Base-by-base conservation (phyloP, 23 tunicate species). In the Aplidium turbinatum region DNA sequence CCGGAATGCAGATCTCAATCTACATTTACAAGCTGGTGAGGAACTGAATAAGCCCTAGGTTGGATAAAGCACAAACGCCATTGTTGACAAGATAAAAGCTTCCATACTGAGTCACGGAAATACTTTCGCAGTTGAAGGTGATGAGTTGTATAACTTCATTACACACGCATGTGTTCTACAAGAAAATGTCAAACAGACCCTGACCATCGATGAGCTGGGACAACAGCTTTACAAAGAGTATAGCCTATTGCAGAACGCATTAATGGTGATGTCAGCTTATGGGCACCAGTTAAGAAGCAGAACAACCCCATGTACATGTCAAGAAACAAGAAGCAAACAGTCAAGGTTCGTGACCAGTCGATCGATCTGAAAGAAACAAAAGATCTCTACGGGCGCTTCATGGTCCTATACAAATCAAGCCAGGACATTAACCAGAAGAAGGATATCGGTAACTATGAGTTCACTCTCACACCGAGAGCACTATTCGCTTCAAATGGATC, bases 251-350 rank as follows among this genome's bases (percentile, higher is more conserved):
- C 48, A 9, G 48, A 42, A 42, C 13, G 48, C 48, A 42, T 42
- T 9, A 42, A 42, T 42, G 48, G 48, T 9, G 48, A 42, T 42
- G 48, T 9, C 48, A 42, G 48, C 13, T 13, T 42, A 42, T 42
- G 48, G 48, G 48, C 48, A 42, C 48, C 48, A 42, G 48, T 42
- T 9, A 42, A 42, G 13, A 42, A 42, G 13, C 48, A 42, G 48
- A 42, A 13, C 48, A 42, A 42, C 9, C n/a, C 9, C 13, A 42
- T 42, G 48, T 42, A 42, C 13, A 42, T 42, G 48, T 42, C 48
- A 9, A 13, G 48, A 9, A 42, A 13, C 48, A 42, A 42, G 48
- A 42, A 42, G 48, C 48, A 42, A 42, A 42, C 48, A 42, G 13
- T 42, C 9, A 42, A 42, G 48, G 13, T 42, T 13, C 13, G 48